Percentiles rank a stretch among this genome's conserved stretches.
Evolutionary conservation across 2,113 vertebrate species (phyloP).

Genomic region (Ammospiza caudacuta): DNA sequence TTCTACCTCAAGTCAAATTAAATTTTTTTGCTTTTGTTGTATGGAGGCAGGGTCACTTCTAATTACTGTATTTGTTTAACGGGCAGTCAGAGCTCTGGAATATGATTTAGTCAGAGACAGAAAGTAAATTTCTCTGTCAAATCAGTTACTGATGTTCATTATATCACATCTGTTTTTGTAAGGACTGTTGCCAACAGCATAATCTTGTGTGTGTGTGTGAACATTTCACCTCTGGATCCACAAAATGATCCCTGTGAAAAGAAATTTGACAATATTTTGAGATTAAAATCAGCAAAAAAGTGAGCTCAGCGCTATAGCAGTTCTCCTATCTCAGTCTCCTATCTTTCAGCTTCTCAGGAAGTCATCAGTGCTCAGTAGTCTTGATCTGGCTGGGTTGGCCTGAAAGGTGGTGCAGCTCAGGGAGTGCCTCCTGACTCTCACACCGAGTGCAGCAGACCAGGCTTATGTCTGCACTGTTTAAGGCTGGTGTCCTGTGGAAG

Average conservation of each 20-base stretch:
- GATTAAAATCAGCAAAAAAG: not conserved
- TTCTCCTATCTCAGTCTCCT: not conserved
- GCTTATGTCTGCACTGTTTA: not conserved
- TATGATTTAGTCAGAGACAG: not conserved
- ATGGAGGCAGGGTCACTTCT: not conserved
- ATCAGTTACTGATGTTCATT: not conserved
- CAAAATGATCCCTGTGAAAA: not conserved
- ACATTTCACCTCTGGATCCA: not conserved
- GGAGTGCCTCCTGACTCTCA: not conserved
- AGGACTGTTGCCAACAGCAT: not conserved
- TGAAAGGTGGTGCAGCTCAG: not conserved
- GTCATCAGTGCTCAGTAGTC: not conserved
- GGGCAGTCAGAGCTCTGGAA: not conserved
- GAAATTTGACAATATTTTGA: not conserved
- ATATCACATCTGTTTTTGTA: not conserved
- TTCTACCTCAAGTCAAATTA: not conserved
- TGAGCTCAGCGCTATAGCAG: not conserved
- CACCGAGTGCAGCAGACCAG: rapidly evolving
- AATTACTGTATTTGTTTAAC: not conserved
- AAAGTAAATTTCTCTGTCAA: not conserved
- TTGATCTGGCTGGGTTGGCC: not conserved
- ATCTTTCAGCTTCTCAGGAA: not conserved
- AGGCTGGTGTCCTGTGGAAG: not conserved
- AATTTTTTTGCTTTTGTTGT: not conserved
- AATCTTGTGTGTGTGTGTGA: not conserved